A percentile compares a stretch with the other conserved stretches of the same genome.
Evolutionary conservation across 2,113 vertebrate species (phyloP).

Genomic region (Gnathonemus longibarbis): DNA sequence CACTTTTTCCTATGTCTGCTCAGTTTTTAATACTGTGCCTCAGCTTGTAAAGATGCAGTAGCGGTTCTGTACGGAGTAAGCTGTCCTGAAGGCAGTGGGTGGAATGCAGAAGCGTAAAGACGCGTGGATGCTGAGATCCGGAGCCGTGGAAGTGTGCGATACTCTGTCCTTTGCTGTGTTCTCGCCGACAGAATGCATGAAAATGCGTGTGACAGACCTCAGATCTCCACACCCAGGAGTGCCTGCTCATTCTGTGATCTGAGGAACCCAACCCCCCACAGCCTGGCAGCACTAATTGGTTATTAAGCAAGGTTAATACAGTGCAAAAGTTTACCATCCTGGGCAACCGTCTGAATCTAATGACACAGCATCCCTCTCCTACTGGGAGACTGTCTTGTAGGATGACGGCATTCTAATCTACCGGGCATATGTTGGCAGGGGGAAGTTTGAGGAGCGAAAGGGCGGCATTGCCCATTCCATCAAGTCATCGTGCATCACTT

Average conservation of each 20-base stretch:
- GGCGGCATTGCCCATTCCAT: not conserved
- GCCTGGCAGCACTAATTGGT: not conserved
- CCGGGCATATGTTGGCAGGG: not conserved
- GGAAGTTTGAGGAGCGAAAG: not conserved
- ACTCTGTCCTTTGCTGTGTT: not conserved
- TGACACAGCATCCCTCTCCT: not conserved
- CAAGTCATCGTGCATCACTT: not conserved
- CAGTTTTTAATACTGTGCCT: not conserved
- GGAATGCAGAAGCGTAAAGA: not conserved
- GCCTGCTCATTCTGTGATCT: not conserved
- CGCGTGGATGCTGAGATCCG: not conserved
- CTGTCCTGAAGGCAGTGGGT: not conserved
- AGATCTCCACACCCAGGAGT: not conserved
- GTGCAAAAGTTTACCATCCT: not conserved
- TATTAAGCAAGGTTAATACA: not conserved
- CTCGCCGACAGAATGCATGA: not conserved
- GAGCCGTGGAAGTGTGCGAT: not conserved
- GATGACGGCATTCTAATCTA: not conserved
- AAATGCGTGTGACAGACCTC: not conserved
- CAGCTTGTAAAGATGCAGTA: not conserved
- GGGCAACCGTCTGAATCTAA: not conserved
- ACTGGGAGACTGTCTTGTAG: not conserved
- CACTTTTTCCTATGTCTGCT: not conserved
- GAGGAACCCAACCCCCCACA: not conserved
- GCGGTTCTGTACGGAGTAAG: not conserved